Percentiles rank a stretch among this genome's conserved stretches.
phyloP scores from a whole-genome alignment of 2,113 vertebrate genomes.

The Sitta europaea region DNA sequence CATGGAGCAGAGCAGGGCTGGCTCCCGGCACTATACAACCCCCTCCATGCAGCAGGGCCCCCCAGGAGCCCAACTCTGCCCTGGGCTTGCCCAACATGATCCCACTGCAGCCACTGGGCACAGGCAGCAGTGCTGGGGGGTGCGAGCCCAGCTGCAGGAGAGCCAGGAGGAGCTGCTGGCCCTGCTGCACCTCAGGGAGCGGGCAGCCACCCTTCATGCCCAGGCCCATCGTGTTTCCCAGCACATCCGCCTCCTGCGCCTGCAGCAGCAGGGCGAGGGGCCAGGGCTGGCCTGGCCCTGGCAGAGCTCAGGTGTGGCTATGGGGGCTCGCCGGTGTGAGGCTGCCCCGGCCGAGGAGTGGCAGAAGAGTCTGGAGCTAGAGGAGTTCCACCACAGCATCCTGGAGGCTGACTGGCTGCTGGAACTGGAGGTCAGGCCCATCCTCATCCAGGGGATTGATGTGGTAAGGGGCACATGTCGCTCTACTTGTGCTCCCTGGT shows the following conservation, averaged over 20 bases:
- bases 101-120: rapidly evolving
- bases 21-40: background rate
- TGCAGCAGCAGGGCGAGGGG: background rate
- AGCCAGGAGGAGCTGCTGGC: constrained; percentile 20
- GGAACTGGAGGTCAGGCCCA: constrained; percentile 54
- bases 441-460: background rate
- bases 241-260: background rate
- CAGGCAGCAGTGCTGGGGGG: rapidly evolving
- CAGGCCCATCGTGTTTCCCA: background rate
- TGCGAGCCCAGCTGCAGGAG: background rate
- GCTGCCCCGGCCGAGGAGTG: background rate
- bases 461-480: background rate
- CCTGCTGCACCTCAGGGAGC: background rate
- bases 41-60: rapidly evolving
- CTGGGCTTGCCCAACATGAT: background rate
- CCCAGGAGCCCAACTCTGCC: background rate
- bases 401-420: constrained; percentile 39
- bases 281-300: rapidly evolving
- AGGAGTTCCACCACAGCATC: constrained; percentile 27
- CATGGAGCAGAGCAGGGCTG: background rate
- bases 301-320: background rate
- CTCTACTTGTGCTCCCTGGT: background rate
- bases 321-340: rapidly evolving
- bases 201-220: rapidly evolving
- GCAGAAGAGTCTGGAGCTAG: constrained; percentile 38